Evolutionary conservation across 2,113 vertebrate genomes (phyloP), one percentile per base, ranked within the genome.

Genomic region (Delphinapterus leucas): DNA sequence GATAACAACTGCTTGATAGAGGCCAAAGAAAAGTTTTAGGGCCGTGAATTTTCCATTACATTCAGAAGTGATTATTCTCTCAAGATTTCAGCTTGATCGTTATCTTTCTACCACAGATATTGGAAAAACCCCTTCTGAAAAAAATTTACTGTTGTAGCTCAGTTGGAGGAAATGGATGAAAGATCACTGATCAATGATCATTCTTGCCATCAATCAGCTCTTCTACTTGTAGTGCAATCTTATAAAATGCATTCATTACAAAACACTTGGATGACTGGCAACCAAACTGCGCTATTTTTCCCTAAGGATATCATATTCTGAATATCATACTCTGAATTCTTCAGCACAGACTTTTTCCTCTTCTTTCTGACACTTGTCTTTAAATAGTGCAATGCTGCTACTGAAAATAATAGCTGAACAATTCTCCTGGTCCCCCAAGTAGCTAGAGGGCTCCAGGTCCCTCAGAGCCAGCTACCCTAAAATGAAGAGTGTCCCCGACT

Each of bases 51-150:
- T 96, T 86, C 83, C 74, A 11, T 58, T 71, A 68, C 58, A 26
- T 74, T 84, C 96, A 83, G 55, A 91, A 91, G 49, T n/a, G 83
- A 95, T 89, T 82, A 80, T 90, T 77, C 67, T 83, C 76, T 79
- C 61, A 5, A 65, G 44, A 60, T 82, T 74, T 33, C 74, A 33
- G 65, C 38, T 53, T 41, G 58, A 89, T 74, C 73, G 61, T 93
- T 93, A 76, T 33, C 58, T 93, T 84, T 90, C 86, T n/a, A 58
- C 38, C 79, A 65, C 49, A 77, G 41, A 91, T 87, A 83, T 5
- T 89, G 68, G 67, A 77, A 82, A 94, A 77, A 5, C 26, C 61
- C n/a, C 25, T 81, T 85, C 86, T 14, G 25, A 71, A 94, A 67
- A 97, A 47, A 31, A 20, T 33, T 25, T 67, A 65, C 47, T 49